Conservation (phyloP, 2,797 vertebrate species). For the Euphonia xanthogaster region DNA sequence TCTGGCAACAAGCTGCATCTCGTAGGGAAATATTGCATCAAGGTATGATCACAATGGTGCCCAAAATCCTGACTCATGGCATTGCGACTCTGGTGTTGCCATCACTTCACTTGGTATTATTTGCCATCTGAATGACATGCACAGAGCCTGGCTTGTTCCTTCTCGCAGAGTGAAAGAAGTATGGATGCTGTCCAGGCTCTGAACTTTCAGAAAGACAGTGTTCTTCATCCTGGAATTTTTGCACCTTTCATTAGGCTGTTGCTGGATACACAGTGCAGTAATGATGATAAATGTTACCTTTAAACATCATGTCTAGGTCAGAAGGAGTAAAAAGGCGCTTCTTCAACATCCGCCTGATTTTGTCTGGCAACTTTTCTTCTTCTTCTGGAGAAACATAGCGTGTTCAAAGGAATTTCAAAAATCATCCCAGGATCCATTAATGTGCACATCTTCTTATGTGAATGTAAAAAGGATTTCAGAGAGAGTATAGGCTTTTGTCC, state of each 20-base stretch:
- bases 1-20: slow-evolving; percentile 61
- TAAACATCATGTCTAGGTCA: slow-evolving; percentile 10
- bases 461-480: slow-evolving; percentile 48
- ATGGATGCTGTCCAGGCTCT: slow-evolving; percentile 11
- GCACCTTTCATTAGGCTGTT: neutral
- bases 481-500: slow-evolving; percentile 36
- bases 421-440: neutral
- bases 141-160: neutral
- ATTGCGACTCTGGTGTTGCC: slow-evolving; percentile 76
- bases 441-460: neutral
- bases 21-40: slow-evolving; percentile 72
- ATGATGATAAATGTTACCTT: neutral
- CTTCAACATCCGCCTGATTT: slow-evolving; percentile 20
- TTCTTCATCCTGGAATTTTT: neutral
- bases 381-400: neutral
- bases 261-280: neutral
- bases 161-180: neutral
- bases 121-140: neutral
- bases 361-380: slow-evolving; percentile 16
- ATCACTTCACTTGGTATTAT: slow-evolving; percentile 6
- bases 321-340: slow-evolving; percentile 24
- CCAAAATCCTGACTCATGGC: slow-evolving; percentile 78
- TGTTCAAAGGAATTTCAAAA: slow-evolving; percentile 4
- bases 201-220: neutral
- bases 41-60: slow-evolving; percentile 76